Conservation (phyloP, 2,888 invertebrate species). For the Drosophila putrida region DNA sequence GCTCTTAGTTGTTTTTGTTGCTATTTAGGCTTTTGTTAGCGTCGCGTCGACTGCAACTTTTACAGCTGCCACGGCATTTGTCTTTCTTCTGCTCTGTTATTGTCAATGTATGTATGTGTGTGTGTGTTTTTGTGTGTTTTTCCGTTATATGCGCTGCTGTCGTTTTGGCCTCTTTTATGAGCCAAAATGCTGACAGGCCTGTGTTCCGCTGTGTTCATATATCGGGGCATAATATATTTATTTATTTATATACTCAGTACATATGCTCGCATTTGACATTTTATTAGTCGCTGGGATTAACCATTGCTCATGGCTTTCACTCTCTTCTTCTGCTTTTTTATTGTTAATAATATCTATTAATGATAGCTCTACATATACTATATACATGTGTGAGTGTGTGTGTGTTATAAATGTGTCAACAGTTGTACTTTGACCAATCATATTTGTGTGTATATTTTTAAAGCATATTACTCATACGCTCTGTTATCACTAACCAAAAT, state of each 20-base stretch:
- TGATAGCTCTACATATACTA: not conserved
- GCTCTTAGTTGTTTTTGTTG: slow-evolving; percentile 9
- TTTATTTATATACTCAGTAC: slow-evolving; percentile 33
- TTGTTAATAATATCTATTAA: slow-evolving; percentile 28
- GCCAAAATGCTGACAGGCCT: slow-evolving; percentile 55
- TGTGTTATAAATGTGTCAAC: slow-evolving; percentile 20
- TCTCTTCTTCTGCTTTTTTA: not conserved
- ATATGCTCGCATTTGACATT: slow-evolving; percentile 46
- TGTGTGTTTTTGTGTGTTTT: slow-evolving; percentile 9
- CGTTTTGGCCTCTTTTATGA: slow-evolving; percentile 49
- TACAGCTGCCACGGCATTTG: slow-evolving; percentile 54
- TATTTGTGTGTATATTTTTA: not conserved
- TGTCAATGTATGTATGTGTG: slow-evolving; percentile 1
- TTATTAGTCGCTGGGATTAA: slow-evolving; percentile 59
- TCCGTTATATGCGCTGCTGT: slow-evolving; percentile 3
- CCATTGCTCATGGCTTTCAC: slow-evolving; percentile 49
- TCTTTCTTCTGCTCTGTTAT: slow-evolving; percentile 17
- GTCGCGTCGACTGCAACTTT: slow-evolving; percentile 58
- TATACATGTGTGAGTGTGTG: not conserved
- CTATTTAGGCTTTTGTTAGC: slow-evolving; percentile 27
- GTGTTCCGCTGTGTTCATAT: slow-evolving; percentile 7
- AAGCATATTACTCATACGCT: slow-evolving; percentile 44
- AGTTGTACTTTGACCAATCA: slow-evolving; percentile 12
- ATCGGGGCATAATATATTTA: slow-evolving; percentile 49
- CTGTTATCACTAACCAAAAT: slow-evolving; percentile 20